Evolutionary conservation across 2,888 invertebrate species (phyloP), one percentile per base, ranked within the genome.

Genomic region (Cloeon dipterum): DNA sequence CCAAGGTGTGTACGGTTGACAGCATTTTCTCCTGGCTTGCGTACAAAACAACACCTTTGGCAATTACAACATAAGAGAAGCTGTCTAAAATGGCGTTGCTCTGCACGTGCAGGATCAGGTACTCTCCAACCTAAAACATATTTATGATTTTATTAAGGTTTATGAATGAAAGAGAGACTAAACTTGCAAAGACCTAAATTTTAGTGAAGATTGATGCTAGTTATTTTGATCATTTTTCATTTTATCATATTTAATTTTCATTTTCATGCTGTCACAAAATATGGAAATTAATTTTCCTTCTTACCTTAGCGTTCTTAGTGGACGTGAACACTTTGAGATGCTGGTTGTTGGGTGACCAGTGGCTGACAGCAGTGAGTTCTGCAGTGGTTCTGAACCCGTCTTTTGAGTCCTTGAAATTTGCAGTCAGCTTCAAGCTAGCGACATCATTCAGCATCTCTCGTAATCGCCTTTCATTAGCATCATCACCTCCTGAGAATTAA

Each of bases 61-160:
- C 81, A 65, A 91, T 75, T 11, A 94, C 74, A 41, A 93, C 61
- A 49, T 91, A 94, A 52, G 81, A 82, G 58, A 93, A 88, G 26
- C 71, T 65, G 42, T 89, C 82, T 51, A 91, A 70, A 59, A 70
- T 83, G 55, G 79, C 86, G 56, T 91, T 93, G 40, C 83, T 79
- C 46, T 85, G 73, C 18, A 94, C 82, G 52, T 93, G 93, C 53
- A 94, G 81, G 39, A 94, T 75, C 49, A 93, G 78, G 53, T 89
- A 93, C 54, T 91, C 85, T 20, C 91, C 91, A n/a, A n/a, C n/a
- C n/a, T n/a, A n/a, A n/a, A n/a, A n/a, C n/a, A n/a, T n/a, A n/a
- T n/a, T n/a, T n/a, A 7, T 25, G 20, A 14, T 17, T 26, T 18
- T 20, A 29, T 36, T 29, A 3, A 21, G n/a, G 7, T n/a, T n/a